Evolutionary conservation across 2,888 invertebrate species (phyloP).

Genomic region (Drosophila incognita): DNA sequence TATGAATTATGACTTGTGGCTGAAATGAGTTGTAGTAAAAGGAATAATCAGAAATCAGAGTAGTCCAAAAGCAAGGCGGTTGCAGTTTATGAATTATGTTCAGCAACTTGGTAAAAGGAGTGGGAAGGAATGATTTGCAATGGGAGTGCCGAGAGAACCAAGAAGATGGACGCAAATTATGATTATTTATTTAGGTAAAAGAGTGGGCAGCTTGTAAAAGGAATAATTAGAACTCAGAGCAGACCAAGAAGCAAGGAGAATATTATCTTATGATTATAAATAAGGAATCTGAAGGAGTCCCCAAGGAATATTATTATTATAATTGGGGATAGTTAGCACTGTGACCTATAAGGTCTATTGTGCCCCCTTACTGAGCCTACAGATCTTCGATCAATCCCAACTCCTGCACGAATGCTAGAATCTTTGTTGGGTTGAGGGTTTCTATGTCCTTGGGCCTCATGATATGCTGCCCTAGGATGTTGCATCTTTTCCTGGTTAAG

Average conservation of each 20-base stretch:
- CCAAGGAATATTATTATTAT: no score
- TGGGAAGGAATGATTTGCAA: not conserved
- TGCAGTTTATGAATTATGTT: not conserved
- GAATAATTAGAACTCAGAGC: not conserved
- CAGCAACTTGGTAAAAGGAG: not conserved
- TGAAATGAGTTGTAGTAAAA: not conserved
- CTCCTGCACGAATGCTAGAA: no score
- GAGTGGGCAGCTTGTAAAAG: not conserved
- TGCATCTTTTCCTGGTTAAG: no score
- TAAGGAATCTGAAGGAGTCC: not conserved
- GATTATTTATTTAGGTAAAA: not conserved
- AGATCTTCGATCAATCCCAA: no score
- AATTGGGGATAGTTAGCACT: no score
- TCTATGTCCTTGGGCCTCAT: no score
- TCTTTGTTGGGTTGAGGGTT: no score
- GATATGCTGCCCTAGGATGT: no score
- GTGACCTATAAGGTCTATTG: no score
- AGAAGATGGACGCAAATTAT: not conserved
- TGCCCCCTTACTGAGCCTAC: no score
- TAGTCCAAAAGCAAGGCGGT: not conserved
- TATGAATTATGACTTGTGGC: not conserved
- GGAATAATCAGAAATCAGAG: not conserved
- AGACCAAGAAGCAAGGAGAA: not conserved
- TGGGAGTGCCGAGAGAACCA: not conserved
- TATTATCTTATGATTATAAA: not conserved